A percentile compares a stretch with the other conserved stretches of the same genome.
phyloP scores from a whole-genome alignment of 2,113 vertebrate species.

The Sula dactylatra region DNA sequence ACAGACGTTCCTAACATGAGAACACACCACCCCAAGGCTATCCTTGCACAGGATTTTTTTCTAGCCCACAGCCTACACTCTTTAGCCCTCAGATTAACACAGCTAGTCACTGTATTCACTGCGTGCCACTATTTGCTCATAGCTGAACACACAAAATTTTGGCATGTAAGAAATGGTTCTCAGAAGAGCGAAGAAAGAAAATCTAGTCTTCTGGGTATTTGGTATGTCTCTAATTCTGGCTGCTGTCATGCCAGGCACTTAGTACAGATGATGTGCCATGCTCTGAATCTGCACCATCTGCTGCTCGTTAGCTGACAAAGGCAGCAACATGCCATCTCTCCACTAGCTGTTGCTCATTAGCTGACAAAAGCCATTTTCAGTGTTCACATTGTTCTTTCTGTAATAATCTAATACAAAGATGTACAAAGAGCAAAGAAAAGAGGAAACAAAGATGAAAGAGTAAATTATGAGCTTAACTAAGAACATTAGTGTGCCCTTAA shows the following conservation, averaged over 20 bases:
- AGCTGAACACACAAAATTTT: background rate
- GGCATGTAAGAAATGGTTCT: background rate
- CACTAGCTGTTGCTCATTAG: constrained; percentile 40
- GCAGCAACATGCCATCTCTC: constrained; percentile 1
- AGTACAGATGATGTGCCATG: constrained; percentile 1
- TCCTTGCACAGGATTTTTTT: background rate
- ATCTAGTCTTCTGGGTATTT: background rate
- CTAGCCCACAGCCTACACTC: background rate
- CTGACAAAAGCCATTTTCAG: background rate
- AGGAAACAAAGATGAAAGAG: constrained; percentile 2
- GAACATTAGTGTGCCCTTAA: background rate
- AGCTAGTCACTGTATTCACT: background rate
- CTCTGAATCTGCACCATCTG: constrained; percentile 64
- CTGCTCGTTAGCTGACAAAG: constrained; percentile 51
- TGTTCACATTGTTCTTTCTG: constrained; percentile 9
- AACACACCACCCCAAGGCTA: background rate
- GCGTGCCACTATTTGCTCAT: background rate
- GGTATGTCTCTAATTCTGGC: constrained; percentile 22
- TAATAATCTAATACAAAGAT: constrained; percentile 24
- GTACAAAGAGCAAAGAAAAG: background rate
- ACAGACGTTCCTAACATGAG: background rate
- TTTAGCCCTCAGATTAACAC: background rate
- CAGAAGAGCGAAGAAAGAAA: background rate
- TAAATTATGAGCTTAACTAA: constrained; percentile 22
- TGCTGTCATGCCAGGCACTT: constrained; percentile 41